These are phyloP conservation scores for Drosophila sturtevanti DNA, from an alignment of 1,140 invertebrate genomes.

Conservation along the genomic window DNA sequence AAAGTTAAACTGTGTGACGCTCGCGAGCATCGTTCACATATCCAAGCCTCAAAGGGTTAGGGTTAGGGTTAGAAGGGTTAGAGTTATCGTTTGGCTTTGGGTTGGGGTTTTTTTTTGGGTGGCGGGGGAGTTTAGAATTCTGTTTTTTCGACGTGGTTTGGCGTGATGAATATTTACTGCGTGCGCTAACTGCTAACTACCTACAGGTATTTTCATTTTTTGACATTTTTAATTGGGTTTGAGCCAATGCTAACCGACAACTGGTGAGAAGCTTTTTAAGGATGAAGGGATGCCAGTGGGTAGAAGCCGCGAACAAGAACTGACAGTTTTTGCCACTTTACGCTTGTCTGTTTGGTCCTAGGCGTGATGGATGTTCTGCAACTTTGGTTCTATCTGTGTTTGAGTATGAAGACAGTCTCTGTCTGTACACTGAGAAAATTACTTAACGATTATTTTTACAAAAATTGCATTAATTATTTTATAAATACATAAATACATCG, in stretches of 20 bases:
- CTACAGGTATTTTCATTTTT: conserved; percentile 79
- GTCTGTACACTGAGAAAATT: neutral
- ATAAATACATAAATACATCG: no score
- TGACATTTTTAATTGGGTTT: conserved; percentile 82
- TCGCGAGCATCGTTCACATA: conserved; percentile 15
- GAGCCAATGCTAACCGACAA: conserved; percentile 44
- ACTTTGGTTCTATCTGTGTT: neutral
- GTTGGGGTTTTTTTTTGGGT: no score
- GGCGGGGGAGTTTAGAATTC: neutral
- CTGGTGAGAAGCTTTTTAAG: neutral
- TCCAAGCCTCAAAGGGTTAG: conserved; percentile 10
- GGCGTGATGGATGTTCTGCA: conserved; percentile 8
- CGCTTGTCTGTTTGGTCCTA: conserved; percentile 36
- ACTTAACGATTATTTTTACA: neutral
- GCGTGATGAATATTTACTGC: conserved; percentile 80
- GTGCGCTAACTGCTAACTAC: conserved; percentile 81
- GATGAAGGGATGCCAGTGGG: neutral
- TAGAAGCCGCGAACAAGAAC: conserved; percentile 16
- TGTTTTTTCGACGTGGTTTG: conserved; percentile 45
- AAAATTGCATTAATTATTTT: no score
- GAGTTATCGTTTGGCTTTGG: neutral
- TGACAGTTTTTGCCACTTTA: conserved; percentile 57
- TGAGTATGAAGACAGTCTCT: neutral
- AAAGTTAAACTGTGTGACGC: conserved; percentile 81
- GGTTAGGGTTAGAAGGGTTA: neutral